Conservation (phyloP, 2,113 vertebrate genomes). For the Hippolais icterina region DNA sequence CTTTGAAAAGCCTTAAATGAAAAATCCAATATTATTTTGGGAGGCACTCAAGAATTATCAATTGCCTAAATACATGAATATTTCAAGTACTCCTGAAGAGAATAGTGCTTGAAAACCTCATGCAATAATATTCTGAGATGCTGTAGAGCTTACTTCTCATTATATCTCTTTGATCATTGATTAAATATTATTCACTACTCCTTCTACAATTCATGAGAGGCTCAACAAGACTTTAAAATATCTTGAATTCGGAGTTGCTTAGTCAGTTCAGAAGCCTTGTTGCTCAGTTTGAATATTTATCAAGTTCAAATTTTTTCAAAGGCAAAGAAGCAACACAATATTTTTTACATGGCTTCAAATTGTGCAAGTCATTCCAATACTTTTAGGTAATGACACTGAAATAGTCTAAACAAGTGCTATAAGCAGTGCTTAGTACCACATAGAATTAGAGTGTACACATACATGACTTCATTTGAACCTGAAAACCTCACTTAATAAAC, state of each 20-base stretch:
- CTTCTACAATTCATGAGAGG: neutral
- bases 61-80: slow-evolving; percentile 43
- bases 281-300: neutral
- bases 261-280: neutral
- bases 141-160: slow-evolving; percentile 12
- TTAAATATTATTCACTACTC: slow-evolving; percentile 36
- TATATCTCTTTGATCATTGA: slow-evolving; percentile 39
- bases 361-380: neutral
- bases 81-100: slow-evolving; percentile 52
- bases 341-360: neutral
- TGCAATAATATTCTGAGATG: slow-evolving; percentile 18
- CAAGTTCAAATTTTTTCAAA: neutral
- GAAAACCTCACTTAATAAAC: neutral
- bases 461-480: neutral
- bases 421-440: neutral
- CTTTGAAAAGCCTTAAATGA: slow-evolving; percentile 32
- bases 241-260: slow-evolving; percentile 4
- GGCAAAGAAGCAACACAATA: neutral
- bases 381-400: neutral
- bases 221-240: neutral
- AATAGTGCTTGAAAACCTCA: slow-evolving; percentile 40
- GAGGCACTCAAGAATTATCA: slow-evolving; percentile 45
- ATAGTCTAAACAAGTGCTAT: neutral
- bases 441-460: neutral
- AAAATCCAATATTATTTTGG: slow-evolving; percentile 47